These are phyloP conservation scores for Mimumesa dahlbomi DNA, from an alignment of 2,888 invertebrate species.

Conservation along the genomic window DNA sequence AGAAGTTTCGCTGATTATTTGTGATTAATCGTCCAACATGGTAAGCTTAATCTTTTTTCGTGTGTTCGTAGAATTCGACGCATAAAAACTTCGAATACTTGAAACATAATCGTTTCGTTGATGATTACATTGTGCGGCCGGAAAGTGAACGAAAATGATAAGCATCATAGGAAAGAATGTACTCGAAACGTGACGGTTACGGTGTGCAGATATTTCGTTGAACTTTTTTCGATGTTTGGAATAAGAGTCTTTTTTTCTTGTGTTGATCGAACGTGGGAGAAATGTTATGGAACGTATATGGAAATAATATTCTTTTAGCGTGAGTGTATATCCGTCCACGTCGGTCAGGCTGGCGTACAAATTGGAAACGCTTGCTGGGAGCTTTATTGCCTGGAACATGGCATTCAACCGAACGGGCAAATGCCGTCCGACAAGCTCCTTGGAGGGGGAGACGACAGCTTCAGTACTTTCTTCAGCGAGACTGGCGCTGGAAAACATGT, in stretches of 20 bases:
- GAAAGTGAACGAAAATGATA: too few species aligned
- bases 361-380: slow-evolving; percentile 96
- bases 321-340: slow-evolving; percentile 90
- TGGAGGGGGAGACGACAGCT: slow-evolving; percentile 93
- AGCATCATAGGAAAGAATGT: too few species aligned
- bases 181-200: too few species aligned
- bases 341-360: slow-evolving; percentile 93
- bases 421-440: slow-evolving; percentile 96
- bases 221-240: too few species aligned
- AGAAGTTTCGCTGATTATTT: too few species aligned
- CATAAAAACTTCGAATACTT: too few species aligned
- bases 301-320: slow-evolving; percentile 81
- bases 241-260: too few species aligned
- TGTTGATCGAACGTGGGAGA: background rate
- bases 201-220: too few species aligned
- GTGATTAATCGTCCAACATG: too few species aligned
- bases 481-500: slow-evolving; percentile 98
- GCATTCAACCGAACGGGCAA: slow-evolving; percentile 95
- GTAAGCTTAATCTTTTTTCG: background rate
- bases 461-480: slow-evolving; percentile 97
- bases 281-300: background rate
- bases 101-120: too few species aligned
- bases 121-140: too few species aligned
- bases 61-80: too few species aligned
- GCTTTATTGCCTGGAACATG: slow-evolving; percentile 92